Conservation (phyloP, 2,797 vertebrate species). For the Premnoplex brunnescens region DNA sequence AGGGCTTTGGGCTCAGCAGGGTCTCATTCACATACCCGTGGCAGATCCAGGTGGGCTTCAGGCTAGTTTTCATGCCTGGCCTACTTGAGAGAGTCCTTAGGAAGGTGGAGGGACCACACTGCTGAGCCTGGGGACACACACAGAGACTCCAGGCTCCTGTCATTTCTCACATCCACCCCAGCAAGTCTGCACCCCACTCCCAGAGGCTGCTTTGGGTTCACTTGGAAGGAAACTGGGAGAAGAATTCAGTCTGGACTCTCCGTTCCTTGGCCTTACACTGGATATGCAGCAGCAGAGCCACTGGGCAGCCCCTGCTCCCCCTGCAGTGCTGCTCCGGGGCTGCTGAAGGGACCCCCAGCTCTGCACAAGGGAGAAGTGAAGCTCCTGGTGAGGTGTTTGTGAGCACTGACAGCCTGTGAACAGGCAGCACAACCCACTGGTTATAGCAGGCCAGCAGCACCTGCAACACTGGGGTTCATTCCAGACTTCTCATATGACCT, state of each 20-base stretch:
- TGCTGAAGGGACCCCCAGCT: not conserved
- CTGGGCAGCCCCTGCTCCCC: fast-evolving
- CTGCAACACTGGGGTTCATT: not conserved
- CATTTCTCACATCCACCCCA: not conserved
- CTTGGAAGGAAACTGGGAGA: not conserved
- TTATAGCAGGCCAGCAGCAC: not conserved
- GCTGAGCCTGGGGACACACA: not conserved
- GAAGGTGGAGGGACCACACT: fast-evolving
- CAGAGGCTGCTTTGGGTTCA: not conserved
- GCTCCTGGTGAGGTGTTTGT: fast-evolving
- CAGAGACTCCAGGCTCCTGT: not conserved
- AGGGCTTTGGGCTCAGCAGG: not conserved
- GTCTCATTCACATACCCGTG: not conserved
- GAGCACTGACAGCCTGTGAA: fast-evolving
- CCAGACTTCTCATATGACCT: not conserved
- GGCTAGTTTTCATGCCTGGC: not conserved
- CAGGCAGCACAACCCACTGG: not conserved
- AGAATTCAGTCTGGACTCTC: not conserved
- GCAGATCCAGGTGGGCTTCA: not conserved
- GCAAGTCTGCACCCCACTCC: not conserved
- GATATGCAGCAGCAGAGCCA: fast-evolving
- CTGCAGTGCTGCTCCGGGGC: not conserved
- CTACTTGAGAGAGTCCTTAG: not conserved
- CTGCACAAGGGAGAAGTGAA: not conserved
- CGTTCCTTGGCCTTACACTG: not conserved